Percentiles rank a stretch among this genome's conserved stretches.
These are phyloP conservation scores for Lichenostomus cassidix DNA, from an alignment of 2,113 vertebrate genomes.

Conservation along the genomic window DNA sequence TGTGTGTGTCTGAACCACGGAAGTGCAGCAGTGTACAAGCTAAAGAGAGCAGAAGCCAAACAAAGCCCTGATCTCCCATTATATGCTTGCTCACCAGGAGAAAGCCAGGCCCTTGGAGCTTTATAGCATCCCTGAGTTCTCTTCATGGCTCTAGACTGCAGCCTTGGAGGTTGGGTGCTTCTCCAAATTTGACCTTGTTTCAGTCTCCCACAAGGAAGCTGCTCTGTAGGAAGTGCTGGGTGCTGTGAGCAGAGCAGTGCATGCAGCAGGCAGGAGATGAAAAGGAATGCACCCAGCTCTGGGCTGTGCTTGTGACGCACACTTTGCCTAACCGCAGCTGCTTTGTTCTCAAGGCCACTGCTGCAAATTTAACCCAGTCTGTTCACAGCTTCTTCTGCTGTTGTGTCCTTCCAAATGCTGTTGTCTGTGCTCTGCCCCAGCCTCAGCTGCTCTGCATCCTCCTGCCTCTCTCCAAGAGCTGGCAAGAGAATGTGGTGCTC, in stretches of 20 bases:
- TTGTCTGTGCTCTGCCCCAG: not conserved
- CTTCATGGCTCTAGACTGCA: not conserved
- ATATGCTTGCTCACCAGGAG: not conserved
- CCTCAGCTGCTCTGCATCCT: not conserved
- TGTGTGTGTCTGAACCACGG: not conserved
- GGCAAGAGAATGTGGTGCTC: not conserved
- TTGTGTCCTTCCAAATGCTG: not conserved
- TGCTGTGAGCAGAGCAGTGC: not conserved
- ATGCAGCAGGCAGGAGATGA: not conserved
- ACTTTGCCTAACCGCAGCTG: not conserved
- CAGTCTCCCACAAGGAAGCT: not conserved
- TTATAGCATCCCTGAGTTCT: not conserved
- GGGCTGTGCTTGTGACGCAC: not conserved
- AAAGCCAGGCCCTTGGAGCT: not conserved
- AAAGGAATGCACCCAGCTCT: fast-evolving
- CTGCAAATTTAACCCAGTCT: not conserved
- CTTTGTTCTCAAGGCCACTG: not conserved
- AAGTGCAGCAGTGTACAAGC: not conserved
- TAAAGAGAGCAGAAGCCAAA: not conserved
- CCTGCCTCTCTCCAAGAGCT: not conserved
- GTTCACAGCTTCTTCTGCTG: not conserved
- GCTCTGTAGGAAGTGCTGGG: not conserved
- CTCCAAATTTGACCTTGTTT: not conserved
- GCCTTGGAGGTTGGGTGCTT: not conserved
- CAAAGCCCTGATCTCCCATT: not conserved